These are phyloP conservation scores for Parnassius mnemosyne DNA, from an alignment of 2,888 invertebrate genomes.

Conservation along the genomic window DNA sequence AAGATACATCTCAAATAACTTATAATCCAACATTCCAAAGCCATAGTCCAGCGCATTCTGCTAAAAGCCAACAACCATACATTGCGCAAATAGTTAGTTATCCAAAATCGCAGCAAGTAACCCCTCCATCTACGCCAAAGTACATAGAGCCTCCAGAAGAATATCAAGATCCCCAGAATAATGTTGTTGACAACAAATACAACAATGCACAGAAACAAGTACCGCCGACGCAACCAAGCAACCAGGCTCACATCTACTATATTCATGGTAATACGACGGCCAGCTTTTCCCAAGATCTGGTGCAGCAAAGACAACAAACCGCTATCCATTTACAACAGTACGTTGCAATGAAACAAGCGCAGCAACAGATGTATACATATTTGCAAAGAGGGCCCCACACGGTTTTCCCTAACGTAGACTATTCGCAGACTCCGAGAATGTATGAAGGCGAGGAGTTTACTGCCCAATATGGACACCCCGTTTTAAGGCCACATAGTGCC, in stretches of 20 bases:
- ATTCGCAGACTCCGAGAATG: conserved; percentile 53
- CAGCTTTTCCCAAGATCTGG: conserved; percentile 57
- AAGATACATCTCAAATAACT: conserved; percentile 71
- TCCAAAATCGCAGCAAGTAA: conserved; percentile 72
- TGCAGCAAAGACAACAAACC: conserved; percentile 73
- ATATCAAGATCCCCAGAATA: conserved; percentile 72
- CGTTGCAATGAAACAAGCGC: conserved; percentile 78
- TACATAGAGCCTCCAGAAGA: conserved; percentile 74
- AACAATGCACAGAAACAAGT: conserved; percentile 45
- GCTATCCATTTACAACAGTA: conserved; percentile 75
- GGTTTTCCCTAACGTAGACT: conserved; percentile 67
- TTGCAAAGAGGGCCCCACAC: conserved; percentile 69
- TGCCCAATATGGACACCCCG: conserved; percentile 62
- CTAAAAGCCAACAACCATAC: conserved; percentile 68
- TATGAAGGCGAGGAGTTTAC: conserved; percentile 63
- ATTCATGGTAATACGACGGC: conserved; percentile 65
- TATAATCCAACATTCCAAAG: conserved; percentile 78
- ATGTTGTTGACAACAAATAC: conserved; percentile 54
- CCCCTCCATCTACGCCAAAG: conserved; percentile 69
- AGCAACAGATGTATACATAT: conserved; percentile 74
- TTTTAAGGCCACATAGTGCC: conserved; percentile 65
- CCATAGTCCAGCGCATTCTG: conserved; percentile 72
- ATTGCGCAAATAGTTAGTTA: conserved; percentile 74
- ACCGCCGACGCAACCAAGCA: conserved; percentile 42
- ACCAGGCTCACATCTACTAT: conserved; percentile 69